These are phyloP conservation scores for Pristiophorus japonicus DNA, from an alignment of 2,113 vertebrate genomes.

Conservation along the genomic window DNA sequence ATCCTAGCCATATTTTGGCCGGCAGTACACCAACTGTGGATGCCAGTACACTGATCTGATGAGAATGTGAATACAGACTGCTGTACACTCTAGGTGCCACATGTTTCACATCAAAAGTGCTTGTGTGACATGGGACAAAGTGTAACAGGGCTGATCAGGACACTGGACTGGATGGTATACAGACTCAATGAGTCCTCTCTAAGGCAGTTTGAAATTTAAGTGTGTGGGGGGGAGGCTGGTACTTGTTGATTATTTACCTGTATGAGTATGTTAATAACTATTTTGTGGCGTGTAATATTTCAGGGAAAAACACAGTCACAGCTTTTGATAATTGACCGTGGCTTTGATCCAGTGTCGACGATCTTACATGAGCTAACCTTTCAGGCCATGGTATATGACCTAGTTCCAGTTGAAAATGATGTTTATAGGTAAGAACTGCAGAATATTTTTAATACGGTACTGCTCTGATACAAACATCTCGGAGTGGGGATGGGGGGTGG, in stretches of 20 bases:
- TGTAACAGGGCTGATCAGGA: not conserved
- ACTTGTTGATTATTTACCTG: not conserved
- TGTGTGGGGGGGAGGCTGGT: not conserved
- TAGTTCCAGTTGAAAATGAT: conserved; percentile 82
- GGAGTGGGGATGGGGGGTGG: too few species aligned
- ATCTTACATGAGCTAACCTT: conserved; percentile 94
- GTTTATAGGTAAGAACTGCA: conserved; percentile 75
- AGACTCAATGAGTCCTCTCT: not conserved
- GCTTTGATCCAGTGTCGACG: conserved; percentile 87
- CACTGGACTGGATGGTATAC: not conserved
- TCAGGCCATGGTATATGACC: conserved; percentile 95
- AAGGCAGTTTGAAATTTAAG: not conserved
- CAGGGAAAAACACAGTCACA: conserved; percentile 90
- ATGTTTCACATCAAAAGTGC: too few species aligned
- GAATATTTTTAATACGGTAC: conserved; percentile 34
- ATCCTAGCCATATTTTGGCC: too few species aligned
- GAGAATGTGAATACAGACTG: too few species aligned
- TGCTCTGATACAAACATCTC: not conserved
- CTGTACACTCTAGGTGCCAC: too few species aligned
- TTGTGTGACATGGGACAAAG: too few species aligned
- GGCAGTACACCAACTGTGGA: too few species aligned
- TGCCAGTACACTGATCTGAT: too few species aligned
- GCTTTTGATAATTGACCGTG: conserved; percentile 86
- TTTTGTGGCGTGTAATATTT: conserved; percentile 19
- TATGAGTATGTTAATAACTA: not conserved